Percentiles rank a stretch among this genome's conserved stretches.
Evolutionary conservation across 2,113 vertebrate genomes (phyloP).

Genomic region (Semnornis frantzii): DNA sequence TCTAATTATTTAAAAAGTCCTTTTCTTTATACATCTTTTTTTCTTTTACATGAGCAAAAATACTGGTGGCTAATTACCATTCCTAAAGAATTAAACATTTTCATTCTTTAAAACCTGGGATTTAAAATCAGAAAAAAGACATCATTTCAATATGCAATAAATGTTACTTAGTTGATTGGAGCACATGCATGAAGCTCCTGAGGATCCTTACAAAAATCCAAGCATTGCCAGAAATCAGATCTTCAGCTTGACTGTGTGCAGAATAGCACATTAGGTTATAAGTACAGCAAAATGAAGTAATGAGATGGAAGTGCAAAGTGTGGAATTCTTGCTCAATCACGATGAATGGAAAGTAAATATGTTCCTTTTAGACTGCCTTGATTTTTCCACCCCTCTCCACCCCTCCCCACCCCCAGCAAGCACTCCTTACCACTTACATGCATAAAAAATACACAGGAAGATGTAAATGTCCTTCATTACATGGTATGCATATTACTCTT

Average conservation of each 20-base stretch:
- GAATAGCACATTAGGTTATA: background rate
- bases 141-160: background rate
- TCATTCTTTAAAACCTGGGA: background rate
- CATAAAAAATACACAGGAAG: background rate
- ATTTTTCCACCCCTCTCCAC: background rate
- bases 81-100: constrained; percentile 11
- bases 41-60: constrained; percentile 15
- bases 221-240: background rate
- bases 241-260: background rate
- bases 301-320: background rate
- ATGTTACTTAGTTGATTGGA: background rate
- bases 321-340: background rate
- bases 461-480: background rate
- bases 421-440: background rate
- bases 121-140: background rate
- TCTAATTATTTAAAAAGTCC: constrained; percentile 63
- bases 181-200: background rate
- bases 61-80: constrained; percentile 11
- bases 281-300: background rate
- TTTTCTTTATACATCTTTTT: constrained; percentile 45
- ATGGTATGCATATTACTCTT: background rate
- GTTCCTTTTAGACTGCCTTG: background rate
- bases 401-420: background rate
- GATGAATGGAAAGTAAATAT: background rate
- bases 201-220: background rate